These are phyloP conservation scores for Mesembrinibis cayennensis DNA, from an alignment of 2,113 vertebrate genomes.

Conservation along the genomic window DNA sequence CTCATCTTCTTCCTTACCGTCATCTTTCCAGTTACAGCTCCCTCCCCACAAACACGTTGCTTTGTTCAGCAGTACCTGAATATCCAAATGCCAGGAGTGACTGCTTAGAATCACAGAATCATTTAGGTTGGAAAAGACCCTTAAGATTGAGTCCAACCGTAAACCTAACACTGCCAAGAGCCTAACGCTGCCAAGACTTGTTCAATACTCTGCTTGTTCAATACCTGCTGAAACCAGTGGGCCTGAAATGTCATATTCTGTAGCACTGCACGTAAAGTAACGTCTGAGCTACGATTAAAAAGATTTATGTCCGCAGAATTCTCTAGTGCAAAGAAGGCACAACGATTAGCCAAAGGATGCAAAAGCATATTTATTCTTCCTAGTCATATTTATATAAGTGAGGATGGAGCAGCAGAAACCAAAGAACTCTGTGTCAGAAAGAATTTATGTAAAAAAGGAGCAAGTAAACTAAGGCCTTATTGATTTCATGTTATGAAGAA, in stretches of 20 bases:
- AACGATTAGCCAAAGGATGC: background rate
- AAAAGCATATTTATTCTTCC: background rate
- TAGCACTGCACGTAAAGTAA: background rate
- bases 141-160: background rate
- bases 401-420: background rate
- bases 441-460: background rate
- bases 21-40: background rate
- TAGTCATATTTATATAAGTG: background rate
- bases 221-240: rapidly evolving
- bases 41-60: background rate
- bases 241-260: background rate
- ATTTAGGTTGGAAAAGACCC: background rate
- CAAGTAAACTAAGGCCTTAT: background rate
- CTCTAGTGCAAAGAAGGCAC: background rate
- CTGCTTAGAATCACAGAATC: background rate
- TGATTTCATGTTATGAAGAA: background rate
- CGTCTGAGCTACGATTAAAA: background rate
- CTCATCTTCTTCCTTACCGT: background rate
- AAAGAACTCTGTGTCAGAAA: background rate
- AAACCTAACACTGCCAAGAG: background rate
- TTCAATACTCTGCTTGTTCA: background rate
- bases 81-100: background rate
- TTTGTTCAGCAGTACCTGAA: background rate
- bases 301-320: background rate
- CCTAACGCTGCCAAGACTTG: background rate